Base-by-base conservation (phyloP, 2,888 invertebrate genomes). In the Spilosoma lubricipeda region DNA sequence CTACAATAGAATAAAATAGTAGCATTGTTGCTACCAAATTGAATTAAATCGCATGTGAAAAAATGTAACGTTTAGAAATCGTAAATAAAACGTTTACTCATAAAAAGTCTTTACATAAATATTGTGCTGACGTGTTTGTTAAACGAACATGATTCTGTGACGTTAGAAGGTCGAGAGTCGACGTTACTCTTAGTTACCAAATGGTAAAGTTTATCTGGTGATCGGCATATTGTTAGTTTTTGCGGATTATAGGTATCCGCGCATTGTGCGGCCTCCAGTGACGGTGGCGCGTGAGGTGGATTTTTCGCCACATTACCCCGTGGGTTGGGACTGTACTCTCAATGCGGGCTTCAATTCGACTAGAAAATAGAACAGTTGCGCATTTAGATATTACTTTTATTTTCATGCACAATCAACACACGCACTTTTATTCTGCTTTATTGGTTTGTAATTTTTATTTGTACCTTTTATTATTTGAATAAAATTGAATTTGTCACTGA, bases 271-370 rank as follows among this genome's bases (percentile, higher is more conserved):
- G 72, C 74, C 83, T 87, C 82, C 77, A 76, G 76, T 88, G 85
- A 89, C 86, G 73, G 87, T 88, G 90, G 91, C 93, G 93, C 93
- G 93, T 92, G 94, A 94, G 90, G 89, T 91, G 93, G 94, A 94
- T 95, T 94, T 94, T 87, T 86, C 93, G 94, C 93, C 92, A 84
- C 93, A 93, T 93, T 94, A 93, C 88, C 89, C 90, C 89, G 86
- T 86, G 91, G 91, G 88, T 86, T 88, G 77, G 86, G 88, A 89
- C 88, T 91, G 89, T 83, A 87, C 88, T 88, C 88, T 87, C 85
- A 79, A 89, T 92, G 91, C 91, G 92, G 92, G 92, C 86, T 87
- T 89, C 86, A 87, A 86, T 86, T 86, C 85, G 77, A 86, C 82
- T 87, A 85, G 85, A 85, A 90, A 92, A 92, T 90, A 92, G 33